Evolutionary conservation across 2,797 vertebrate species (phyloP), one percentile per base, ranked within the genome.

Genomic region (Typhlichthys subterraneus): DNA sequence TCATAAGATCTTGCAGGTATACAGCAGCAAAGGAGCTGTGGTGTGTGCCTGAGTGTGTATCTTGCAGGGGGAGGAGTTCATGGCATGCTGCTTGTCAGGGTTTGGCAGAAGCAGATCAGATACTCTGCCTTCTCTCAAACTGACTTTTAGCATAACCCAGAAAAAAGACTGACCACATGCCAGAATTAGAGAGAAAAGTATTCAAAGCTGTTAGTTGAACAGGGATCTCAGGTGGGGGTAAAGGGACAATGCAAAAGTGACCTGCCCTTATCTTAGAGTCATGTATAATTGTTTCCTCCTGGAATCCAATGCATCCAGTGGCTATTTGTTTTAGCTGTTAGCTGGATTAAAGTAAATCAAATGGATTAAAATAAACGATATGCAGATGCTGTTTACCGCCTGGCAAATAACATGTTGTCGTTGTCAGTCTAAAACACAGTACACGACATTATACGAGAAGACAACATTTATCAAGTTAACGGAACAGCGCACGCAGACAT

Each of bases 21-120:
- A 45, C 13, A 45, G 23, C 66, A 15, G 42, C 52, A 19, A 49
- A 23, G 12, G 17, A 5, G 38, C 58, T 12, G 15, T 64, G 38
- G 57, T 31, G 5, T 38, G 42, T 53, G 61, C 1, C 15, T 66
- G 42, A 57, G 38, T 62, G 51, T 29, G 5, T 62, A 53, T 15
- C 17, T 47, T 33, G 4, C 23, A 23, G 11, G 11, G 42, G 4
- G 42, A 4, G 38, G 8, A 31, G 5, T 47, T 29, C 12, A 23
- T 29, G n/a, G 4, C 47, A 5, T 9, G 13, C 17, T 69, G 54
- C 19, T 4, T 45, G 47, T 65, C 38, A 45, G 13, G 31, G 48
- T 47, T 71, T 65, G 58, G 61, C 53, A 49, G 31, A 66, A 58
- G 45, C 29, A 57, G 4, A 70, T 63, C 42, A 63, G 62, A 69